phyloP scores from a whole-genome alignment of 2,113 vertebrate genomes.

The Narcine bancroftii region DNA sequence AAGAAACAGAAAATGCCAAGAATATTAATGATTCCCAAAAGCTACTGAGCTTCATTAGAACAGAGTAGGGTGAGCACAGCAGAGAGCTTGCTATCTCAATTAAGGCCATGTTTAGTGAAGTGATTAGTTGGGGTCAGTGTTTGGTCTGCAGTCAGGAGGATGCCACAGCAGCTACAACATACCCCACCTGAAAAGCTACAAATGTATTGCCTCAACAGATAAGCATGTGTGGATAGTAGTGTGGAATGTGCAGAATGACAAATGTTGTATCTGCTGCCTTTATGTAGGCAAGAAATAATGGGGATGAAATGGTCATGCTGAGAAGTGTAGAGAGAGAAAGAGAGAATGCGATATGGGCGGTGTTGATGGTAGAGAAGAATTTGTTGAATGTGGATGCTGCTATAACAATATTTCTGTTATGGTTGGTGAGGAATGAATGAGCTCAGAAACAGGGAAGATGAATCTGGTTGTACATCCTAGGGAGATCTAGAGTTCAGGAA shows the following conservation, averaged over 20 bases:
- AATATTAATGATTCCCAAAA: background rate
- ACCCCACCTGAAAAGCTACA: background rate
- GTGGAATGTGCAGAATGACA: background rate
- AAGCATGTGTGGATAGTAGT: background rate
- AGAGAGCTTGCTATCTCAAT: background rate
- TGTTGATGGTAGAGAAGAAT: background rate
- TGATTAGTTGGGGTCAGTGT: background rate
- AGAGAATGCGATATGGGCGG: background rate
- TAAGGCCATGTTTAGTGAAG: background rate
- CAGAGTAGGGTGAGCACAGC: background rate
- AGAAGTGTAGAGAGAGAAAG: background rate
- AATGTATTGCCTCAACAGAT: background rate
- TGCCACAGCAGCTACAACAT: background rate
- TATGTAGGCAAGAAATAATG: background rate
- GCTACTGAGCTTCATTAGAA: background rate
- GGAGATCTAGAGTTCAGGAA: background rate
- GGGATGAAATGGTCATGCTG: background rate
- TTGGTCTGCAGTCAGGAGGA: background rate
- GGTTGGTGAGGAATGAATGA: background rate
- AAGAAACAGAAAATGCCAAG: background rate
- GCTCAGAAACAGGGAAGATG: background rate
- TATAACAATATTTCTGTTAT: background rate
- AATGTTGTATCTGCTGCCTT: background rate
- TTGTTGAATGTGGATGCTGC: background rate
- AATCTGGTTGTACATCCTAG: background rate